Evolutionary conservation across 2,797 vertebrate genomes (phyloP).

Genomic region (Xiphorhynchus erythropygius): DNA sequence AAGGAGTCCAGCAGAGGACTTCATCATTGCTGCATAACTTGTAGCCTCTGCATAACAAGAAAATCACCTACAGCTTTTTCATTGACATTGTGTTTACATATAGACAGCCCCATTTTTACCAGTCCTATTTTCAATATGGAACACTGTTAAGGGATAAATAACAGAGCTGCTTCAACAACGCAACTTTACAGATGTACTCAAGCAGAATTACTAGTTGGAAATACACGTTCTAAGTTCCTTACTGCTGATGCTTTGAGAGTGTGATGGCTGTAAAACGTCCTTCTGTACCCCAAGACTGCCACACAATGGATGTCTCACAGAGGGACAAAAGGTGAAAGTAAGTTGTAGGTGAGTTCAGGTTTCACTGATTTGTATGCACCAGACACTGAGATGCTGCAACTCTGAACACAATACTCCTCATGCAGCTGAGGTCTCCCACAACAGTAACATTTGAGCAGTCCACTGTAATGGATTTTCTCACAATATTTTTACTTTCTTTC

Average conservation of each 20-base stretch:
- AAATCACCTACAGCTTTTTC: not conserved
- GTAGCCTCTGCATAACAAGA: not conserved
- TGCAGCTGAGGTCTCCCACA: not conserved
- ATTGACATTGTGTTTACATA: not conserved
- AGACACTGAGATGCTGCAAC: not conserved
- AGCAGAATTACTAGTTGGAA: not conserved
- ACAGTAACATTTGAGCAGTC: not conserved
- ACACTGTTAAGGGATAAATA: not conserved
- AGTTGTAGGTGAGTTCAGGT: not conserved
- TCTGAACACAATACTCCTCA: not conserved
- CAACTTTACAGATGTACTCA: not conserved
- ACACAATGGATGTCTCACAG: not conserved
- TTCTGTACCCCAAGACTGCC: not conserved
- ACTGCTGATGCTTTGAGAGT: not conserved
- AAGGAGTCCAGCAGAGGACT: not conserved
- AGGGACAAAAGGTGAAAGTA: not conserved
- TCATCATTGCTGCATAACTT: not conserved
- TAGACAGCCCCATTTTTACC: not conserved
- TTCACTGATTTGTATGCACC: not conserved
- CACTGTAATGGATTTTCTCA: not conserved
- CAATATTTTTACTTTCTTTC: not conserved
- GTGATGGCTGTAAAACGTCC: not conserved
- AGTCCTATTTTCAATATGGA: not conserved
- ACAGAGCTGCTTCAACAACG: not conserved
- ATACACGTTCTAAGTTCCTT: not conserved